phyloP scores from a whole-genome alignment of 1,140 invertebrate genomes.

The Marisa cornuarietis region DNA sequence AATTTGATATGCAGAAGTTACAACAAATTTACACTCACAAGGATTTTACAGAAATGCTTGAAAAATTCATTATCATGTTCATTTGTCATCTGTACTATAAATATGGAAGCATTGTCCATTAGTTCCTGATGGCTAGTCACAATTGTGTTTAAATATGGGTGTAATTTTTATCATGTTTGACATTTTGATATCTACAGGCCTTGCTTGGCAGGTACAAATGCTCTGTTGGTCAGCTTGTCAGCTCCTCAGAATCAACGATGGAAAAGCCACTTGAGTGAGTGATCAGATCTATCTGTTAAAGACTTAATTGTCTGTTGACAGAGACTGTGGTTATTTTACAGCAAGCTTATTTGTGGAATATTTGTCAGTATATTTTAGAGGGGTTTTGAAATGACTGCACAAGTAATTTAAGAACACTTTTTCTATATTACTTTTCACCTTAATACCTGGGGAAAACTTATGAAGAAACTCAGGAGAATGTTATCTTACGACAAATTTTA shows the following conservation, averaged over 20 bases:
- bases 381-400: no score
- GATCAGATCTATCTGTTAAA: not conserved
- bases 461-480: not conserved
- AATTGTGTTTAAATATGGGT: not conserved
- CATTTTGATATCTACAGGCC: constrained; percentile 61
- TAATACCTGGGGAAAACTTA: not conserved
- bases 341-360: no score
- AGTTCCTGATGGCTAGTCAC: not conserved
- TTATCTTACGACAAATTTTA: not conserved
- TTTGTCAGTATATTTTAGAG: no score
- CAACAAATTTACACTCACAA: no score
- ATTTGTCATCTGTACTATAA: not conserved
- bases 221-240: constrained; percentile 70
- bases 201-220: constrained; percentile 69
- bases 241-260: constrained; percentile 57
- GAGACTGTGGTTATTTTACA: no score
- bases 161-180: not conserved
- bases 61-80: not conserved
- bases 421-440: no score
- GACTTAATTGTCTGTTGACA: no score
- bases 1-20: not conserved
- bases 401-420: no score
- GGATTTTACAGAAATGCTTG: not conserved
- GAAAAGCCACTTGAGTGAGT: constrained; percentile 50
- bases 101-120: not conserved